Evolutionary conservation across 2,888 invertebrate genomes (phyloP).

Genomic region (Stenolophus ochropezus): DNA sequence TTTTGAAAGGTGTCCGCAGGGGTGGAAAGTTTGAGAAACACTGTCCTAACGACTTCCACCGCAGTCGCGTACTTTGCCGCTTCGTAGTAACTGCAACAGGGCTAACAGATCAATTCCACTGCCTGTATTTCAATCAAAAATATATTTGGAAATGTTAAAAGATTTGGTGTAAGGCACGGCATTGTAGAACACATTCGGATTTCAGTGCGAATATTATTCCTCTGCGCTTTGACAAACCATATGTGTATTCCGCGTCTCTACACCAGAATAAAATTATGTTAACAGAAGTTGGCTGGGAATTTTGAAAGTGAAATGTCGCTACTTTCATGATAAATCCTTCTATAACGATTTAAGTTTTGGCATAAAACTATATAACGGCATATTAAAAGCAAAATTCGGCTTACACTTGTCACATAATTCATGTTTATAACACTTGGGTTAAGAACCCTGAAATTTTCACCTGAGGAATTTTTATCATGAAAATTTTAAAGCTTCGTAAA

Average conservation of each 20-base stretch:
- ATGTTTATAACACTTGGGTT: constrained; percentile 37
- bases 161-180: constrained; percentile 67
- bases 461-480: constrained; percentile 27
- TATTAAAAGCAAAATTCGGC: constrained; percentile 47
- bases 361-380: constrained; percentile 54
- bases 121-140: constrained; percentile 71
- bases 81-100: constrained; percentile 54
- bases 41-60: constrained; percentile 14
- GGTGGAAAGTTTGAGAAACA: no score
- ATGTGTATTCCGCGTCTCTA: constrained; percentile 47
- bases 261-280: constrained; percentile 58
- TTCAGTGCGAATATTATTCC: constrained; percentile 53
- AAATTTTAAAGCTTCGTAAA: constrained; percentile 16
- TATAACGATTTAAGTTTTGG: constrained; percentile 53
- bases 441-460: constrained; percentile 24
- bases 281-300: constrained; percentile 49
- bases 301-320: constrained; percentile 43
- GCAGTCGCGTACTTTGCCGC: constrained; percentile 60
- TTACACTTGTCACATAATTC: constrained; percentile 44
- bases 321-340: constrained; percentile 50
- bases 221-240: constrained; percentile 54
- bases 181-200: constrained; percentile 67
- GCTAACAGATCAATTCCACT: constrained; percentile 68
- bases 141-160: constrained; percentile 68
- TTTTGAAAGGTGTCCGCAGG: no score